Evolutionary conservation across 1,140 invertebrate species (phyloP).

Genomic region (Leptonema lineaticorne): DNA sequence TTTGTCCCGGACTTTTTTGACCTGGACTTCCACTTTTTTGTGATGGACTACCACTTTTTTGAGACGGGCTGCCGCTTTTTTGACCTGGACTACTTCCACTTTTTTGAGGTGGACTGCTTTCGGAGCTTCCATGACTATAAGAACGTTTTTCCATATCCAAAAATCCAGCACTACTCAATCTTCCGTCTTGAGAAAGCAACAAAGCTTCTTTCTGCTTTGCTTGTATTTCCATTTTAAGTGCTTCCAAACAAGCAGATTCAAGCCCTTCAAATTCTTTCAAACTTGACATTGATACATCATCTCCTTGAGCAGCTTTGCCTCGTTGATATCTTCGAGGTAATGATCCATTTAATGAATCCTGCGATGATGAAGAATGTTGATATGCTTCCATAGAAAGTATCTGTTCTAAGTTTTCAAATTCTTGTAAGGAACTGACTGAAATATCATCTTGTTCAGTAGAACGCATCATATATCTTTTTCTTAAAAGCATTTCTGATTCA

Average conservation of each 20-base stretch:
- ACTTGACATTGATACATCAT: slow-evolving; percentile 88
- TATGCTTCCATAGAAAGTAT: slow-evolving; percentile 66
- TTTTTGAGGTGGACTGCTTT: slow-evolving; percentile 55
- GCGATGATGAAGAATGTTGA: slow-evolving; percentile 63
- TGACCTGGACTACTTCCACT: slow-evolving; percentile 54
- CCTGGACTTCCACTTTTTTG: slow-evolving; percentile 54
- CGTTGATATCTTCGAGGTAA: slow-evolving; percentile 65
- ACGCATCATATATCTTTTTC: slow-evolving; percentile 74
- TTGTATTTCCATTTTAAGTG: slow-evolving; percentile 76
- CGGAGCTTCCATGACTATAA: slow-evolving; percentile 53
- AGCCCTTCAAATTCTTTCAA: slow-evolving; percentile 92
- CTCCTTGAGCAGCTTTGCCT: slow-evolving; percentile 73
- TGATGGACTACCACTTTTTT: slow-evolving; percentile 53
- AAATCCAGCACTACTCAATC: slow-evolving; percentile 59
- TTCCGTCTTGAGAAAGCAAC: slow-evolving; percentile 61
- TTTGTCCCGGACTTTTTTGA: slow-evolving; percentile 53
- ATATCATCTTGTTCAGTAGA: slow-evolving; percentile 86
- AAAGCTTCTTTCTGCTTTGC: slow-evolving; percentile 85
- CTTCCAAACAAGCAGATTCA: slow-evolving; percentile 84
- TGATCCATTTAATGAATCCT: slow-evolving; percentile 77
- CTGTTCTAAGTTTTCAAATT: slow-evolving; percentile 89
- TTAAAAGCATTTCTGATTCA: slow-evolving; percentile 80
- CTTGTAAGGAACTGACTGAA: slow-evolving; percentile 88
- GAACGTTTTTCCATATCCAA: slow-evolving; percentile 56
- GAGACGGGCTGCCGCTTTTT: slow-evolving; percentile 53